Conservation (phyloP, 1,140 invertebrate genomes). For the Pteromalus puparum region DNA sequence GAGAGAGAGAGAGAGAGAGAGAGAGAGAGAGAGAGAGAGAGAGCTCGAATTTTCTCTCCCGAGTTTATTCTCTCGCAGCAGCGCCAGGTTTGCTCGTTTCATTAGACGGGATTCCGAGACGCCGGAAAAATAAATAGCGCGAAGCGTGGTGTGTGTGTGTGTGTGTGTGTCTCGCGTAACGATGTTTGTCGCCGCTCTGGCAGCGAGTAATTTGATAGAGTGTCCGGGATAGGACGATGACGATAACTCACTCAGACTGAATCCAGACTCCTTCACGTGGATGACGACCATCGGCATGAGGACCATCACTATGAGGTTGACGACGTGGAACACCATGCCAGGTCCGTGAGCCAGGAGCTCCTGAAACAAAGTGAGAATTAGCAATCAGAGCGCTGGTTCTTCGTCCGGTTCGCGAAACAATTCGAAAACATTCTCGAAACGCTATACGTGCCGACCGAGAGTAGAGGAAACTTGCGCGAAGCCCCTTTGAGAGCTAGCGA, state of each 20-base stretch:
- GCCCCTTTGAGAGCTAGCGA: slow-evolving; percentile 27
- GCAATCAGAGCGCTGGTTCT: background rate
- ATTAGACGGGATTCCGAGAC: background rate
- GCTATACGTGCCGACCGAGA: background rate
- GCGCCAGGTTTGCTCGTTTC: background rate
- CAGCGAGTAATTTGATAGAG: background rate
- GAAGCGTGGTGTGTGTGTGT: no score
- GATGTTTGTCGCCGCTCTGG: background rate
- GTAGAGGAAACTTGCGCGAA: background rate
- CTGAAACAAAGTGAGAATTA: slow-evolving; percentile 73
- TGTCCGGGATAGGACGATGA: background rate
- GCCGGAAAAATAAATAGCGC: background rate
- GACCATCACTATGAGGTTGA: slow-evolving; percentile 86
- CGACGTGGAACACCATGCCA: slow-evolving; percentile 84
- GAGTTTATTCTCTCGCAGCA: background rate
- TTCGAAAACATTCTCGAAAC: slow-evolving; percentile 32
- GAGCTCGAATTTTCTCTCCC: background rate
- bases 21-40: no score
- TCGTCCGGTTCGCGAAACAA: background rate
- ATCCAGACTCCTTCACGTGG: slow-evolving; percentile 83
- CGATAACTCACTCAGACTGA: slow-evolving; percentile 83
- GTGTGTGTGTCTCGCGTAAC: background rate
- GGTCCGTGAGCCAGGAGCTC: slow-evolving; percentile 82
- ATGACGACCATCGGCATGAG: slow-evolving; percentile 87
- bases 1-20: no score